Evolutionary conservation across 2,888 invertebrate species (phyloP), one percentile per base, ranked within the genome.

Genomic region (Pollenia amentaria): DNA sequence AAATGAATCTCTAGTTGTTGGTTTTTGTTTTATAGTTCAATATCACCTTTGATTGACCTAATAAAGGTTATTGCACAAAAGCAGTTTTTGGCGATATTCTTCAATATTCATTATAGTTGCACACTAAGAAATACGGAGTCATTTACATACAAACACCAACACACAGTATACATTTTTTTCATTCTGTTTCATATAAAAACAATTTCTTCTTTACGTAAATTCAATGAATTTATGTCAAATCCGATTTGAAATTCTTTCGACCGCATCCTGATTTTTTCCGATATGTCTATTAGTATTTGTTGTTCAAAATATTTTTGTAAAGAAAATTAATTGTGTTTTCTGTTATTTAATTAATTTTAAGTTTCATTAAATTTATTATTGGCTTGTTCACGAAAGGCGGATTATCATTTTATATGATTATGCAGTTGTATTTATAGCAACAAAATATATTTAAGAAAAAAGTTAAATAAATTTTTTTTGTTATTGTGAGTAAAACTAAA

Each of bases 11-110:
- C 16, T 55, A 73, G 14, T 57, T 65, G 46, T 42, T 72, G 65
- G 21, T 44, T 69, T n/a, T 70, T 70, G 6, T 21, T 6, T 42
- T 55, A 67, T 55, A 55, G 65, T 62, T 46, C 73, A 84, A 62
- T 72, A 67, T 73, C 72, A 76, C 46, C 76, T 87, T 67, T 80
- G 72, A 84, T 72, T 77, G 80, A 73, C 78, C 77, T 73, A 73
- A 84, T 84, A 81, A 77, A 62, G 77, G 77, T 87, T 81, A 84
- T 87, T 87, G 81, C 80, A 77, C 72, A 81, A 77, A 73, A 80
- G 67, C 72, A 81, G 60, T 69, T 86, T 65, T 55, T 76, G 55
- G 12, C n/a, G 18, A 51, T 76, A 51, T 76, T 60, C 67, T 73
- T 82, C 11, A 40, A 65, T 46, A 62, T 84, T 48, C 76, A 84